phyloP scores from a whole-genome alignment of 2,797 vertebrate genomes.

The Petrocephalus schoutedeni region DNA sequence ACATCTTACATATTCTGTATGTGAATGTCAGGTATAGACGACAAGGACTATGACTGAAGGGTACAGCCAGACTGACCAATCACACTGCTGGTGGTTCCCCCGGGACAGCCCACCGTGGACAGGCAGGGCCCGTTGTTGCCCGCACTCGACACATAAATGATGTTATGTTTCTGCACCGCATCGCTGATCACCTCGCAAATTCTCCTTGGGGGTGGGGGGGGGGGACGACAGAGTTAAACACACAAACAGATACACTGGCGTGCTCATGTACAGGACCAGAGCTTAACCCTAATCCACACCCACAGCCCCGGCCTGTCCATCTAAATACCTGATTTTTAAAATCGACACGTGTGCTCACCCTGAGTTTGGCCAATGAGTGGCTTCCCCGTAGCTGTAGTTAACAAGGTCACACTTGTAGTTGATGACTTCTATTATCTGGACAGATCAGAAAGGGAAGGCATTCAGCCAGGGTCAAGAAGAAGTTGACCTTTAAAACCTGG shows the following conservation, averaged over 20 bases:
- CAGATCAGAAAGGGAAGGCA: slow-evolving; percentile 17
- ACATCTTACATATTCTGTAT: background rate
- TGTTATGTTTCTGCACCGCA: slow-evolving; percentile 94
- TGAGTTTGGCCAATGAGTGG: slow-evolving; percentile 97
- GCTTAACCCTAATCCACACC: background rate
- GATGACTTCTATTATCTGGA: slow-evolving; percentile 96
- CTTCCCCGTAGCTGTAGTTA: slow-evolving; percentile 98
- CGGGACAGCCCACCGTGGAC: slow-evolving; percentile 94
- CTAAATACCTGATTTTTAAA: background rate
- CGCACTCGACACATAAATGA: slow-evolving; percentile 94
- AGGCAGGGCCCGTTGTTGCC: slow-evolving; percentile 97
- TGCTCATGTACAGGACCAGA: background rate
- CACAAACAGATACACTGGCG: background rate
- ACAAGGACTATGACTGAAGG: background rate
- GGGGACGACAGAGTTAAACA: background rate
- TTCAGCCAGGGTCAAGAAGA: background rate
- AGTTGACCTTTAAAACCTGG: background rate
- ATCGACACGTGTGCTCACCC: slow-evolving; percentile 68
- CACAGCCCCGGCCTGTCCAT: background rate
- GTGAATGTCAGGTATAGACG: background rate
- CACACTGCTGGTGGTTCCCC: slow-evolving; percentile 90
- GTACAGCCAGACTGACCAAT: slow-evolving; percentile 69
- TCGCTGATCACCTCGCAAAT: slow-evolving; percentile 96
- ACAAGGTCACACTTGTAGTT: slow-evolving; percentile 98
- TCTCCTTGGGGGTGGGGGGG: slow-evolving; percentile 65